Evolutionary conservation across 1,140 invertebrate species (phyloP), one percentile per base, ranked within the genome.

Genomic region (Eupristina koningsbergeri): DNA sequence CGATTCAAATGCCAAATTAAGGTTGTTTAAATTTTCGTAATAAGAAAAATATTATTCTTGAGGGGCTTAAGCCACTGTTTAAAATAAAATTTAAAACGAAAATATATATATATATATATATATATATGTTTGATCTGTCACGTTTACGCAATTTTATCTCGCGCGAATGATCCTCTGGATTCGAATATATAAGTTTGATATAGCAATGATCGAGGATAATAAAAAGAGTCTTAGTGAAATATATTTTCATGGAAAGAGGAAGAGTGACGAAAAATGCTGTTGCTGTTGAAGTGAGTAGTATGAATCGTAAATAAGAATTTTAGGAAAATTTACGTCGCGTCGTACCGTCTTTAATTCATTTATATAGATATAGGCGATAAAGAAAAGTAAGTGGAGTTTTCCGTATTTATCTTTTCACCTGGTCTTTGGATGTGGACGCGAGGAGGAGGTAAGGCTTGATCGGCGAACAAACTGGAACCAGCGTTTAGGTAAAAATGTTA

Each of bases 401-500:
- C 69, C 34, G n/a, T 64, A 77, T 79, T 61, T 58, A 78, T 36
- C 63, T 79, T 83, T 39, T 71, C 81, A 69, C 74, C 45, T 83
- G 64, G 36, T 61, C 26, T 31, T 39, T 67, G 29, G 19, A 45
- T 13, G 45, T 26, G 13, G 3, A 34, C 29, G n/a, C n/a, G n/a
- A n/a, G n/a, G 75, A 63, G 3, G 36, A 26, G 36, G 31, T 17
- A 41, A 73, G 31, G 22, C 41, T 36, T 63, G 81, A 78, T 86
- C 83, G 53, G 64, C 39, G 76, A 78, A 83, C 81, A 80, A 84
- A 84, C 76, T 75, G 71, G 50, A 73, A 81, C 36, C 61, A 31
- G 64, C 83, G 82, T 85, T 86, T 82, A 87, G 69, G 83, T 84
- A 87, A 82, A 88, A 89, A 86, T 67, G 77, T 88, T 86, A 88